These are phyloP conservation scores for Rhodeus uyekii DNA, from an alignment of 2,797 vertebrate species.

Conservation along the genomic window DNA sequence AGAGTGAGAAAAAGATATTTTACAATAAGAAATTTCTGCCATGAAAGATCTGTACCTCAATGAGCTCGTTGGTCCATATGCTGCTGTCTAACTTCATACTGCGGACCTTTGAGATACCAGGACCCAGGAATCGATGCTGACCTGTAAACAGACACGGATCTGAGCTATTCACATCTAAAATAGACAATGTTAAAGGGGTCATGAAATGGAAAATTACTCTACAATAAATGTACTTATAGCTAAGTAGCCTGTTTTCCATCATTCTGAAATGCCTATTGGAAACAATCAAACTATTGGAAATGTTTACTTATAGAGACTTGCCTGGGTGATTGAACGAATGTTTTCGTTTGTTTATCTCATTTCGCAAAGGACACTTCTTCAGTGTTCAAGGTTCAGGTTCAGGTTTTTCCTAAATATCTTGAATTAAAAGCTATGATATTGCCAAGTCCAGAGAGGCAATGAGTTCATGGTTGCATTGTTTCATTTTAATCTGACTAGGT, in stretches of 20 bases:
- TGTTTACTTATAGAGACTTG: not conserved
- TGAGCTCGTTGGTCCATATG: conserved; percentile 95
- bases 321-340: not conserved
- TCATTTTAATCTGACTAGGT: not conserved
- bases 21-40: not conserved
- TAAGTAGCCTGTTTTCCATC: too few relatives aligned
- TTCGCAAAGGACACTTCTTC: not conserved
- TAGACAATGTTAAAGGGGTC: not conserved
- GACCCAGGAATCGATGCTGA: conserved; percentile 89
- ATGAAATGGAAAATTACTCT: too few relatives aligned
- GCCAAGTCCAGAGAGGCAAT: not conserved
- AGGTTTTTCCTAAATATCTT: not conserved
- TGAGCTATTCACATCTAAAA: conserved; percentile 8
- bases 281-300: not conserved
- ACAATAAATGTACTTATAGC: too few relatives aligned
- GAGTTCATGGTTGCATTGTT: not conserved
- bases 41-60: conserved; percentile 81
- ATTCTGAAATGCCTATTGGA: not conserved
- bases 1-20: not conserved
- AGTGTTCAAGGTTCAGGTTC: not conserved
- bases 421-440: not conserved
- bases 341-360: not conserved
- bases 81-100: conserved; percentile 94
- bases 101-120: conserved; percentile 90
- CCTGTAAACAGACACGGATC: conserved; percentile 70